Percentiles rank a stretch among this genome's conserved stretches.
Evolutionary conservation across 2,888 invertebrate genomes (phyloP).

Genomic region (Apotomis betuletana): DNA sequence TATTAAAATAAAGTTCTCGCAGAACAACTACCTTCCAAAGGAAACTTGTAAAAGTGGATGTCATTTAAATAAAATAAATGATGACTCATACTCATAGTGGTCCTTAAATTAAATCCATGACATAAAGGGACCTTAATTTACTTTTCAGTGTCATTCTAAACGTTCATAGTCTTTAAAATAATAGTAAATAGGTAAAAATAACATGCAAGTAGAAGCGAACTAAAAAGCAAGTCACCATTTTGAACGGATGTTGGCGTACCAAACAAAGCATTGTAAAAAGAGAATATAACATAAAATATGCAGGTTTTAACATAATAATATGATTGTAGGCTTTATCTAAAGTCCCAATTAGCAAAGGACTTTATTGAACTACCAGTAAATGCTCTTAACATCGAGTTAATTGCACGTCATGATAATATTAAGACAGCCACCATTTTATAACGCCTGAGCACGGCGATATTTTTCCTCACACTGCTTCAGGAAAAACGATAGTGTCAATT

Average conservation of each 20-base stretch:
- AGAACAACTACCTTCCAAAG: slow-evolving; percentile 1
- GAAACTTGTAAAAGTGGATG: slow-evolving; percentile 5
- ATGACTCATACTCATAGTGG: slow-evolving; percentile 39
- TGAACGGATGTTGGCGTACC: slow-evolving; percentile 83
- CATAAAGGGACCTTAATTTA: slow-evolving; percentile 12
- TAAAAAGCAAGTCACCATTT: slow-evolving; percentile 86
- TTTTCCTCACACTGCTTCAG: slow-evolving; percentile 81
- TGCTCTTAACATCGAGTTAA: slow-evolving; percentile 60
- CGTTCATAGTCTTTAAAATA: not conserved
- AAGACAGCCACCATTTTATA: slow-evolving; percentile 84
- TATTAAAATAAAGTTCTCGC: not conserved
- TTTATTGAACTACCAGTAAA: slow-evolving; percentile 52
- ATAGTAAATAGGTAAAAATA: slow-evolving; percentile 20
- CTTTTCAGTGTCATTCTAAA: slow-evolving; percentile 1
- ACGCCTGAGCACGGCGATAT: slow-evolving; percentile 81
- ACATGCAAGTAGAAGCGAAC: slow-evolving; percentile 48
- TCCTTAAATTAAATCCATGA: slow-evolving; percentile 17
- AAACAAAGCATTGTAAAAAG: slow-evolving; percentile 73
- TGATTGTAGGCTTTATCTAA: slow-evolving; percentile 54
- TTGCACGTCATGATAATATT: slow-evolving; percentile 67
- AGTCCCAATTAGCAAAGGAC: slow-evolving; percentile 58
- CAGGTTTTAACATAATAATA: slow-evolving; percentile 60
- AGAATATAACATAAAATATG: slow-evolving; percentile 43
- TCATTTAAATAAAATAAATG: slow-evolving; percentile 22
- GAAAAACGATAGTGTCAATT: slow-evolving; percentile 84